These are phyloP conservation scores for Arothron firmamentum DNA, from an alignment of 2,113 vertebrate species.

Conservation along the genomic window DNA sequence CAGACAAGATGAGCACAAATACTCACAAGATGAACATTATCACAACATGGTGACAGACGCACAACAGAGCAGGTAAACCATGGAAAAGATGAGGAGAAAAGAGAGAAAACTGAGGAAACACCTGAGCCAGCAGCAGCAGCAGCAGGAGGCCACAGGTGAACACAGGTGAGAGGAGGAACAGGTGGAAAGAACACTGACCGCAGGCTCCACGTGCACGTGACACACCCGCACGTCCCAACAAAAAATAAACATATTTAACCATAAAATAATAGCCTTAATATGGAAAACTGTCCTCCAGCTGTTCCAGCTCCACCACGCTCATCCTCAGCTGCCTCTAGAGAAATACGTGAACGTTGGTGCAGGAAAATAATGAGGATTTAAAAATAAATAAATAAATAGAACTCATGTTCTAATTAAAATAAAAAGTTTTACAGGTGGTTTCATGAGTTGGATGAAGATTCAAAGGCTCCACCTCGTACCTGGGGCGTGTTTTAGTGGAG, in stretches of 20 bases:
- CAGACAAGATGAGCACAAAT: too few relatives aligned
- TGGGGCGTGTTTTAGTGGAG: conserved; percentile 64
- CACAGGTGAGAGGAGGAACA: conserved; percentile 17
- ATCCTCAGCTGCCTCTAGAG: too few relatives aligned
- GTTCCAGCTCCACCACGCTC: too few relatives aligned
- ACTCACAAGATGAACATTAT: too few relatives aligned
- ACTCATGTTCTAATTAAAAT: background rate
- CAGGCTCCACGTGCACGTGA: conserved; percentile 7
- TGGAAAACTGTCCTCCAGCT: too few relatives aligned
- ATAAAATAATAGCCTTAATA: too few relatives aligned
- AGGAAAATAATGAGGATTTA: background rate
- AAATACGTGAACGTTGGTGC: background rate
- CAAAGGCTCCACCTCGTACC: conserved; percentile 37
- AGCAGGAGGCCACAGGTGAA: conserved; percentile 29
- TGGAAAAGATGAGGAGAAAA: conserved; percentile 1
- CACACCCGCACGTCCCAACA: conserved; percentile 7
- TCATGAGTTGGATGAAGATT: too few relatives aligned
- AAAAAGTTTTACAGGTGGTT: background rate
- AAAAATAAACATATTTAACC: too few relatives aligned
- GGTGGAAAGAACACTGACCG: conserved; percentile 17
- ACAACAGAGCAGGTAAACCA: too few relatives aligned
- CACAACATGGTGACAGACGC: too few relatives aligned
- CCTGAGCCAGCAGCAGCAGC: conserved; percentile 43
- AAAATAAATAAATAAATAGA: background rate
- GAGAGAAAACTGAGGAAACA: conserved; percentile 17